Conservation (phyloP, 2,888 invertebrate species). For the Agapostemon virescens region DNA sequence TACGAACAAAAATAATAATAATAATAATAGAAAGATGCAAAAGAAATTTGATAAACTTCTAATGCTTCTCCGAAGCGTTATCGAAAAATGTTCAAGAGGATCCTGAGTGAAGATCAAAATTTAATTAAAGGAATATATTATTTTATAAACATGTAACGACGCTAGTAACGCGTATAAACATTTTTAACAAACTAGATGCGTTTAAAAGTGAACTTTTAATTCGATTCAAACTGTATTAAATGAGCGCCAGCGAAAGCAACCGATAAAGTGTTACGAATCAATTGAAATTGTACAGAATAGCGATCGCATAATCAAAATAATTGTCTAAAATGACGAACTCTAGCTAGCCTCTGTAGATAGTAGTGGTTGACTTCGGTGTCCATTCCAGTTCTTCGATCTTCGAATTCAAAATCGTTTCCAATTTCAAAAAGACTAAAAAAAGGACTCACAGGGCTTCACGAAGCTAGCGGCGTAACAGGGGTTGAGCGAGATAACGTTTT, state of each 20-base stretch:
- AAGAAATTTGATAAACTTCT: neutral
- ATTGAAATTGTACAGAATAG: neutral
- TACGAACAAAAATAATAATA: neutral
- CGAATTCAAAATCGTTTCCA: conserved; percentile 50
- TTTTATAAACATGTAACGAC: neutral
- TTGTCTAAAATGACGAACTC: conserved; percentile 23
- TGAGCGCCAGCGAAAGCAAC: neutral
- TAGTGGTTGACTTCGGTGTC: conserved; percentile 57
- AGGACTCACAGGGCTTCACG: conserved; percentile 51
- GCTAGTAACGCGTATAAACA: neutral
- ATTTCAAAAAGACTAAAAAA: conserved; percentile 27
- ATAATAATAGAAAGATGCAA: neutral
- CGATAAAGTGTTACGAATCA: conserved; percentile 12
- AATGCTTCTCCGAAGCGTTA: neutral
- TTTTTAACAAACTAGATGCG: neutral
- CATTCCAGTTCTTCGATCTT: conserved; percentile 53
- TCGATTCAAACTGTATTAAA: neutral
- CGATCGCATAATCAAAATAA: neutral
- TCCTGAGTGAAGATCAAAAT: conserved; percentile 5
- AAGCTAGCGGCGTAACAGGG: conserved; percentile 16
- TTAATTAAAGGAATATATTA: neutral
- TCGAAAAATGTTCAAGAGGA: neutral
- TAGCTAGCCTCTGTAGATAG: conserved; percentile 7
- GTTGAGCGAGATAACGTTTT: conserved; percentile 21
- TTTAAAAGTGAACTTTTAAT: neutral